phyloP scores from a whole-genome alignment of 2,888 invertebrate genomes.

The Labia minor region DNA sequence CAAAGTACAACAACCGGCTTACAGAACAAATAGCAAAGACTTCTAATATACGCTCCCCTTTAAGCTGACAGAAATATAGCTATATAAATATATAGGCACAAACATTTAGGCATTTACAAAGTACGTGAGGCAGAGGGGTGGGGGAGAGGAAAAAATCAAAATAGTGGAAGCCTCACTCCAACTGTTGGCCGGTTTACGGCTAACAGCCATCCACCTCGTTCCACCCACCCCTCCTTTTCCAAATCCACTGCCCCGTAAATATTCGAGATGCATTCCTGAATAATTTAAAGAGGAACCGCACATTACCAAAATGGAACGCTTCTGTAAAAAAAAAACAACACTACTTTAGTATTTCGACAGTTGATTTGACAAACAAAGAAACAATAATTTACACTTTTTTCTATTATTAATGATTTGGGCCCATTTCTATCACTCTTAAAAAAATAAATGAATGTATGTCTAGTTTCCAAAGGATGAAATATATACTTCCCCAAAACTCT shows the following conservation, averaged over 20 bases:
- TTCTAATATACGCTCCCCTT: background rate
- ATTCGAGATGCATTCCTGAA: background rate
- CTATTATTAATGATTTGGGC: no score
- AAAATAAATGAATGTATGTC: no score
- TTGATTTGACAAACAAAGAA: no score
- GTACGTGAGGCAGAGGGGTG: no score
- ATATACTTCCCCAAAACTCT: no score
- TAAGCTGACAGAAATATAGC: background rate
- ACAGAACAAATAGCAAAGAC: background rate
- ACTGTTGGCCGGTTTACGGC: no score
- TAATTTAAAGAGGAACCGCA: background rate
- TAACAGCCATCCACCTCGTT: background rate
- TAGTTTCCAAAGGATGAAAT: no score
- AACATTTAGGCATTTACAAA: conserved; percentile 5
- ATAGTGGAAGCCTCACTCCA: background rate
- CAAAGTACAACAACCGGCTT: background rate
- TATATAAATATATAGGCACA: background rate
- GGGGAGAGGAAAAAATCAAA: background rate
- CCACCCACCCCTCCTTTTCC: background rate
- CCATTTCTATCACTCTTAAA: no score
- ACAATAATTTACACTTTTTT: no score
- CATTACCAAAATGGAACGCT: no score
- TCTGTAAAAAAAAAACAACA: no score
- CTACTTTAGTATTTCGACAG: no score
- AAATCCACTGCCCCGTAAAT: background rate